Evolutionary conservation across 2,113 vertebrate genomes (phyloP), one percentile per base, ranked within the genome.

Genomic region (Urocynchramus pylzowi): DNA sequence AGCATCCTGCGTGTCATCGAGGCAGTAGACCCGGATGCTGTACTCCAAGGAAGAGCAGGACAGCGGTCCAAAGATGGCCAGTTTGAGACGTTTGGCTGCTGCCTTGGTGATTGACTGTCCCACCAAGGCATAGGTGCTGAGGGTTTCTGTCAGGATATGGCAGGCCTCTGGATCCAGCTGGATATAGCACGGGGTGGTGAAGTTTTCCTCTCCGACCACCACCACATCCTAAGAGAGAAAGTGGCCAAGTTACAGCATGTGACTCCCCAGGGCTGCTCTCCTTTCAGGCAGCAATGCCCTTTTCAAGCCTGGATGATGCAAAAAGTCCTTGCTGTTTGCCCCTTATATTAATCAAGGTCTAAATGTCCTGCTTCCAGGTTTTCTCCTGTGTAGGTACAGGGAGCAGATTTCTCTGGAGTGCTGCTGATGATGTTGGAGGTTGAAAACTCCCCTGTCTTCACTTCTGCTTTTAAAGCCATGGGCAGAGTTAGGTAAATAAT

Each of bases 131-230:
- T 99, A 99, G 2, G 99, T 99, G 90, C 99, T 98, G 71, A 99
- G 98, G 31, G 98, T 99, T 97, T 99, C 99, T 11, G 98, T 99
- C 92, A 99, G 97, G 93, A 99, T 98, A 96, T 99, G 99, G 97
- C 99, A 99, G n/a, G 99, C 98, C 77, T 99, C 98, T 6, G 96
- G 95, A 35, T 99, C 99, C 98, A 99, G 96, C 97, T 99, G 99
- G 88, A 99, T 98, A 86, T 99, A 99, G 97, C 99, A 99, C 0
- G 99, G 99, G 5, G 99, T 99, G 30, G 99, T 99, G 95, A 99
- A 99, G 97, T 99, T 99, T 86, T 99, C 99, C 88, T 99, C 99
- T 73, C 99, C 99, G 0, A 99, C 99, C 27, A 99, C 98, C 65
- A 99, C 99, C 77, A 99, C 98, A 31, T 99, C 99, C 99, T 99